Percentiles rank a stretch among this genome's conserved stretches.
These are phyloP conservation scores for Cydia splendana DNA, from an alignment of 1,140 invertebrate species.

Conservation along the genomic window DNA sequence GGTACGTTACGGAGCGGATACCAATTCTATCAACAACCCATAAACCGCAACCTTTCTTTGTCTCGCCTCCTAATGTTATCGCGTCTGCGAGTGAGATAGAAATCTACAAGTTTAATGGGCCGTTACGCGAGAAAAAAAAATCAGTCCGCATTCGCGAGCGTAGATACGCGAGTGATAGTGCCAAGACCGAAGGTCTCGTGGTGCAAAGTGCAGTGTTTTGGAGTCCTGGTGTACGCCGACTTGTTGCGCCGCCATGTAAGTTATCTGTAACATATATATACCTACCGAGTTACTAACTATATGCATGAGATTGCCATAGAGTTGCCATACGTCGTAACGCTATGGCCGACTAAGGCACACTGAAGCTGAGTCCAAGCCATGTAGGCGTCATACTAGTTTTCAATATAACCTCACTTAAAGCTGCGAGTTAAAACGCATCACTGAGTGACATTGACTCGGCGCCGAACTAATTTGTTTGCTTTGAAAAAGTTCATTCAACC, in stretches of 20 bases:
- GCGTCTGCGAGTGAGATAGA: constrained; percentile 71
- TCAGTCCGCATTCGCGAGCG: constrained; percentile 78
- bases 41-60: constrained; percentile 80
- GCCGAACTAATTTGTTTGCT: constrained; percentile 11
- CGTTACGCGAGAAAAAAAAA: constrained; percentile 77
- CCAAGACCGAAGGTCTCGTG: constrained; percentile 64
- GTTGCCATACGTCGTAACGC: constrained; percentile 3
- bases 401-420: constrained; percentile 6
- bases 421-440: background rate
- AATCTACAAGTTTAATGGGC: constrained; percentile 79
- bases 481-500: constrained; percentile 4
- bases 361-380: background rate
- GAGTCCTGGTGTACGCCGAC: constrained; percentile 42
- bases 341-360: constrained; percentile 6
- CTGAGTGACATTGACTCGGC: constrained; percentile 2
- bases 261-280: constrained; percentile 2
- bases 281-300: background rate
- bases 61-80: constrained; percentile 70
- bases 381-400: constrained; percentile 18
- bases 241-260: constrained; percentile 49
- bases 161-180: constrained; percentile 79
- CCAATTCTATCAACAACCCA: constrained; percentile 80
- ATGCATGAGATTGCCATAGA: constrained; percentile 14
- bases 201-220: constrained; percentile 51
- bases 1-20: constrained; percentile 77